Base-by-base conservation (phyloP, 64 coral and sea anemone species). In the Catalaphyllia jardinei region DNA sequence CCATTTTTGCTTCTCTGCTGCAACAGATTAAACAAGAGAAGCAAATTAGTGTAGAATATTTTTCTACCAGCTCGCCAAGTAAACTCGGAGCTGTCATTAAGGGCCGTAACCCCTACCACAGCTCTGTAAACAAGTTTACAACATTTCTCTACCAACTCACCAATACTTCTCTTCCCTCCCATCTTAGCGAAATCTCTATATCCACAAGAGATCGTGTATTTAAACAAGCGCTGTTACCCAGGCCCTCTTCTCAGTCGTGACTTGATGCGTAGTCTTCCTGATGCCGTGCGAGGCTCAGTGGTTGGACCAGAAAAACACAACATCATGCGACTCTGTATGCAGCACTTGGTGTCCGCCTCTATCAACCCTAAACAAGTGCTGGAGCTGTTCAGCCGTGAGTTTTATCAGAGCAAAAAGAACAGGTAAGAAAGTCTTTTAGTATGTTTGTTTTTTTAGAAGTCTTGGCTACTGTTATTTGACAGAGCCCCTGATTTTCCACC, bases 351-450 rank as follows among this genome's bases (percentile, higher is more conserved):
- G 60, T 98, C 95, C 11, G 89, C 91, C 16, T 93, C 95, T 19
- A 62, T 92, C 60, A 98, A 94, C 31, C 95, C 95, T 19, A 98
- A 98, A 73, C 95, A 98, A 55, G 95, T 98, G 11, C 83, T 98
- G 14, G 95, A 98, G 65, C 78, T 98, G 20, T 98, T 98, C 65
- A 94, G 92, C 72, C 92, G 95, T 28, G 95, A 98, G 50, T 98
- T 98, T 62, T 98, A 98, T 57, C 95, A 98, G 89, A 98, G 94
- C 62, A 98, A 98, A 77, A 98, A 98, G 86, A 98, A 98, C 60
- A 98, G 81, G 81, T 71, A 71, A 13, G 31, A 83, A 22, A 16
- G 42, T 46, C 7, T 39, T 25, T 27, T 4, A 18, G 18, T 17
- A 4, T 52, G 10, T 77, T 27, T 75, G 8, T 16, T 75, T 0